Base-by-base conservation (phyloP, 1,140 invertebrate genomes). In the Drosophila rhopaloa region DNA sequence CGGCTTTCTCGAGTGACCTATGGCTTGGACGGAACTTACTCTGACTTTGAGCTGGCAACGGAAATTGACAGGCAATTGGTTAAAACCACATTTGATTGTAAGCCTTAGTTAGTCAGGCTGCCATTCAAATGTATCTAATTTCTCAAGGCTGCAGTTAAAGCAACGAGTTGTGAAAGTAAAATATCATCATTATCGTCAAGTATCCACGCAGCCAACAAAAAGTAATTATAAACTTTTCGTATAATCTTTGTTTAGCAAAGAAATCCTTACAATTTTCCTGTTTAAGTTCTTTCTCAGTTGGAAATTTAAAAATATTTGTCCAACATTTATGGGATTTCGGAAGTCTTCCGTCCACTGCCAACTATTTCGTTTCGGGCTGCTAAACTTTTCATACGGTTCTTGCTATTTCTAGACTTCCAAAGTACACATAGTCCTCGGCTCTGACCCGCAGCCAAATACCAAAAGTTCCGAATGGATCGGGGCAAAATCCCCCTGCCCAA, bases 321-420 rank as follows among this genome's bases (percentile, higher is more conserved):
- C 61, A 58, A 58, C 43, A 72, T 71, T 72, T 72, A 58, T 71
- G 53, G 37, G 68, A 43, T 58, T 72, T 72, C 53, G 27, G 2
- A 29, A 46, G 32, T 19, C 13, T 9, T 1, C 14, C 16, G 13
- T 13, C 11, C 14, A 35, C 32, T 53, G 4, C 29, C 37, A 71
- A 71, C 67, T 71, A 71, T 71, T 71, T 57, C 19, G 41, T 71
- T 66, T 57, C 51, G 38, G 44, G 10, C 44, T 71, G 53, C 58
- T 71, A 72, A 68, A 68, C 37, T 68, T 68, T 68, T 68, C 65
- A 67, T 65, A 65, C 59, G 59, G 37, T 32, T 71, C 47, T 57
- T 71, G 50, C 67, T 40, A 71, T 48, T 71, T 71, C 38, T 44
- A 35, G 44, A 48, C 67, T 61, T 44, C 19, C 11, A 40, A 73